Evolutionary conservation across 2,888 invertebrate genomes (phyloP), one percentile per base, ranked within the genome.

Genomic region (Maniola hyperantus): DNA sequence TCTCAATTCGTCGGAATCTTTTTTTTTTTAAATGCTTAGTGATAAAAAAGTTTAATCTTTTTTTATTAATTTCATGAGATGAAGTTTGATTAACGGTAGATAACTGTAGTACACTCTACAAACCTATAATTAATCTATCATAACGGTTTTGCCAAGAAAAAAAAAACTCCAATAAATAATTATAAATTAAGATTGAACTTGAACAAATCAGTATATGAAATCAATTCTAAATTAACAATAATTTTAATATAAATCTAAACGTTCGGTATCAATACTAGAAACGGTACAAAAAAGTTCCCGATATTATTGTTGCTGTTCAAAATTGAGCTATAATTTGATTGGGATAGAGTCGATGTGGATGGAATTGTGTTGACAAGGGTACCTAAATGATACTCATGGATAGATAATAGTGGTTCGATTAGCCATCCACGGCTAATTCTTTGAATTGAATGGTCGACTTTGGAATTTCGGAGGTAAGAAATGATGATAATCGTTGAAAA

Each of bases 401-500:
- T 53, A 68, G 68, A 68, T 68, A 68, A 65, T 66, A 57, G 64
- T 36, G 50, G 58, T 64, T 69, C 66, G 69, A 66, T 66, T 63
- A 65, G 63, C 34, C 65, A 66, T 68, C 59, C 55, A 71, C 70
- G 69, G 76, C 73, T 80, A 81, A 80, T 81, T 76, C 76, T 66
- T n/a, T n/a, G n/a, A n/a, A n/a, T n/a, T n/a, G n/a, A n/a, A n/a
- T n/a, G n/a, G n/a, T n/a, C n/a, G n/a, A n/a, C n/a, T n/a, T n/a
- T n/a, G n/a, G n/a, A n/a, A n/a, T n/a, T n/a, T n/a, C n/a, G n/a
- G n/a, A n/a, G n/a, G n/a, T n/a, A n/a, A n/a, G n/a, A n/a, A n/a
- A n/a, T n/a, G n/a, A n/a, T n/a, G n/a, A n/a, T n/a, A n/a, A n/a
- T n/a, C n/a, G n/a, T n/a, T n/a, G n/a, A n/a, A n/a, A n/a, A n/a